Percentiles rank a stretch among this genome's conserved stretches.
These are phyloP conservation scores for Philereme transversata DNA, from an alignment of 2,888 invertebrate species.

Conservation along the genomic window DNA sequence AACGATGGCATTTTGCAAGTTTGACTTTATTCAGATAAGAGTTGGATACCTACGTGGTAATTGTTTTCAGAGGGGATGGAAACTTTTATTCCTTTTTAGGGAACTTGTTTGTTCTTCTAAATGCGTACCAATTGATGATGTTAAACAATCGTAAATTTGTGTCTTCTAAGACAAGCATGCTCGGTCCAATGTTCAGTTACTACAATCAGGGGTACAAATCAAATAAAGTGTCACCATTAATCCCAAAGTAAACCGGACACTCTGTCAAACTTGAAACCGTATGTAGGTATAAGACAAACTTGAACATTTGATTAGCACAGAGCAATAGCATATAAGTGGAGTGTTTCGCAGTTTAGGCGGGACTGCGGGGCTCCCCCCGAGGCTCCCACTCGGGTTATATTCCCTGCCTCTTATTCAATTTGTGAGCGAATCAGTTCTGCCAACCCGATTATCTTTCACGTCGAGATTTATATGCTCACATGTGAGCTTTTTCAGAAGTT, in stretches of 20 bases:
- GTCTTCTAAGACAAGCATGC: too few relatives aligned
- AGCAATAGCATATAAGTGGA: slow-evolving; percentile 58
- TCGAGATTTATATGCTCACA: slow-evolving; percentile 75
- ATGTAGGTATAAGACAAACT: slow-evolving; percentile 43
- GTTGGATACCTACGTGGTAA: slow-evolving; percentile 30
- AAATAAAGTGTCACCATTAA: slow-evolving; percentile 27
- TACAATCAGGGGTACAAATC: slow-evolving; percentile 19
- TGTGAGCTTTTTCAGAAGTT: slow-evolving; percentile 64
- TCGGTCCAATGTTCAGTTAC: neutral
- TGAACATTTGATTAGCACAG: slow-evolving; percentile 56
- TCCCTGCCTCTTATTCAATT: slow-evolving; percentile 79
- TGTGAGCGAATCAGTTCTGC: slow-evolving; percentile 80
- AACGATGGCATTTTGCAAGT: slow-evolving; percentile 38
- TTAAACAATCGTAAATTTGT: too few relatives aligned
- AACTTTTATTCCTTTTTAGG: slow-evolving; percentile 26
- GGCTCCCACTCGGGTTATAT: slow-evolving; percentile 59
- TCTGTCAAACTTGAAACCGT: slow-evolving; percentile 37
- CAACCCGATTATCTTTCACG: slow-evolving; percentile 80
- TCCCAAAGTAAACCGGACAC: slow-evolving; percentile 25
- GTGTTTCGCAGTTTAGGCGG: slow-evolving; percentile 64
- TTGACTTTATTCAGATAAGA: slow-evolving; percentile 34
- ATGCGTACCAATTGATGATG: too few relatives aligned
- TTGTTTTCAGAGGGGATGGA: slow-evolving; percentile 27
- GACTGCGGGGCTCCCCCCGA: slow-evolving; percentile 47
- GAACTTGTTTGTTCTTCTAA: slow-evolving; percentile 22